A percentile compares a stretch with the other conserved stretches of the same genome.
phyloP scores from a whole-genome alignment of 2,797 vertebrate genomes.

The Alca torda region DNA sequence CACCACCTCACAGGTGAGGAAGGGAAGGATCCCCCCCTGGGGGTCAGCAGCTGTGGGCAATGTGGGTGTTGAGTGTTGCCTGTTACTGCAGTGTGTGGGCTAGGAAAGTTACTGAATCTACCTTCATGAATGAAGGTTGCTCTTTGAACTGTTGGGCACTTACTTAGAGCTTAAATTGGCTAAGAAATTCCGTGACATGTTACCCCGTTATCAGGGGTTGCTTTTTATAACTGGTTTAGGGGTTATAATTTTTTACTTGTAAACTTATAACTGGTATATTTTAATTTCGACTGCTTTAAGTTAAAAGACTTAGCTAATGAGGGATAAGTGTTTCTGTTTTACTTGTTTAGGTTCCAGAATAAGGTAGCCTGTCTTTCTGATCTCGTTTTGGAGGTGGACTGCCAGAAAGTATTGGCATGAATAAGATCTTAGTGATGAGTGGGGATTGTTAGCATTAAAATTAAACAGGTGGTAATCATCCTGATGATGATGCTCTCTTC shows the following conservation, averaged over 20 bases:
- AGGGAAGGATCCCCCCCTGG: rapidly evolving
- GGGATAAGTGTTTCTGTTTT: neutral
- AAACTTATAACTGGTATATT: neutral
- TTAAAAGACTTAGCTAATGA: neutral
- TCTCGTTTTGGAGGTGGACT: neutral
- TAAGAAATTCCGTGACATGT: neutral
- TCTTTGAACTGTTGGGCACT: neutral
- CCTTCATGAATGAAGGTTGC: neutral
- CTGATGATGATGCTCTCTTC: neutral
- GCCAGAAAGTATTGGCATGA: neutral
- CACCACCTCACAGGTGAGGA: neutral
- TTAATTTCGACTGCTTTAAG: neutral
- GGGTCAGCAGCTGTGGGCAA: rapidly evolving
- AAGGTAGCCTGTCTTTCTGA: neutral
- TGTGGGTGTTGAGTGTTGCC: neutral
- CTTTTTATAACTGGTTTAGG: neutral
- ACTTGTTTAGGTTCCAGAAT: neutral
- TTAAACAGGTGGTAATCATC: neutral
- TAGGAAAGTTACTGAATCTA: neutral
- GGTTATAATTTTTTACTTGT: neutral
- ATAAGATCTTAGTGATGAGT: neutral
- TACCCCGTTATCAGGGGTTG: neutral
- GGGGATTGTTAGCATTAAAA: neutral
- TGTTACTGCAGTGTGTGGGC: rapidly evolving
- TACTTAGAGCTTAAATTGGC: neutral